Evolutionary conservation across 2,113 vertebrate species (phyloP), one percentile per base, ranked within the genome.

Genomic region (Mormoops blainvillei): DNA sequence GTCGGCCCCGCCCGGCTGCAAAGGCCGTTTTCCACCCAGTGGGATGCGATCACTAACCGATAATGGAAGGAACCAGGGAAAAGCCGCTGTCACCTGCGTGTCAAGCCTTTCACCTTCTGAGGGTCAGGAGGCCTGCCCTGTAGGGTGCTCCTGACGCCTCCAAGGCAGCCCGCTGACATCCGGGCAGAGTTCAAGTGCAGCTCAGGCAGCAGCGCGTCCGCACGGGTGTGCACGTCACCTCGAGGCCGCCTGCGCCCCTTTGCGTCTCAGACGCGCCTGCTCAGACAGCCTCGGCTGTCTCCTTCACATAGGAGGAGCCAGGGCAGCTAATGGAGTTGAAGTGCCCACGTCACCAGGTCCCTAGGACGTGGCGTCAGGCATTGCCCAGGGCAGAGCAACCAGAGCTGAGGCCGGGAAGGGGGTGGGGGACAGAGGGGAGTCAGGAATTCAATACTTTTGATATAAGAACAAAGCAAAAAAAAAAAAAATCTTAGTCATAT

Each of bases 381-480:
- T 10, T 28, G 12, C 6, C 9, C 2, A 28, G 63, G 56, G 61
- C 50, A 70, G 58, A 58, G 50, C 0, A 33, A 67, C 0, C 0
- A 11, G 12, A 16, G 18, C 28, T 33, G 54, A 65, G 18, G 48
- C 68, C 24, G 77, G 4, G 43, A 78, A 63, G 33, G 1, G 26
- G n/a, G n/a, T n/a, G n/a, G 38, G 22, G 54, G 67, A 82, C 81
- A n/a, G 56, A 19, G 14, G 36, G 16, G 7, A 56, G 65, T 45
- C 11, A 84, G 20, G 16, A 48, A 65, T 26, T 45, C 50, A 52
- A 6, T 28, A 38, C 10, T 70, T 65, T 3, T 38, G 33, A 67
- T 24, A 41, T 43, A 56, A 11, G 65, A 81, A 76, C 41, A 87
- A 36, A 63, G 12, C 18, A 12, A 1, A 5, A 41, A 63, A 11